Evolutionary conservation across 2,797 vertebrate genomes (phyloP).

Genomic region (Cuculus canorus): DNA sequence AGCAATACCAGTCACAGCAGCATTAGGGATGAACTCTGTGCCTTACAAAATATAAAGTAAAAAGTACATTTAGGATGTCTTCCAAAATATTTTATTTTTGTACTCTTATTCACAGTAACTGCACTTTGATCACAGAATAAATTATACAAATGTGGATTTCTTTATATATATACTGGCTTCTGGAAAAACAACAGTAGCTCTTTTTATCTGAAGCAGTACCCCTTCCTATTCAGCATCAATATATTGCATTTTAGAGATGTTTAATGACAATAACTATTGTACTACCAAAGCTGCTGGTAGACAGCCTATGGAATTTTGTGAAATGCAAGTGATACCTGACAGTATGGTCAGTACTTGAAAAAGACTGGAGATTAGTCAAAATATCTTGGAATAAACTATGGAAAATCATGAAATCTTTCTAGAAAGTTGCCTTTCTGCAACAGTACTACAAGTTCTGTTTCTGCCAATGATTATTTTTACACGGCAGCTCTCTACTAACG

Average conservation of each 20-base stretch:
- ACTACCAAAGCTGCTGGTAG: not conserved
- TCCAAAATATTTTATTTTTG: not conserved
- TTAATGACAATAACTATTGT: not conserved
- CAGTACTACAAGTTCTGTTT: not conserved
- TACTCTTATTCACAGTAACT: not conserved
- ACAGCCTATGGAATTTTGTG: not conserved
- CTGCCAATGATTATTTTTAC: slow-evolving; percentile 45
- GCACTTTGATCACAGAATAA: not conserved
- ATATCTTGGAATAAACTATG: not conserved
- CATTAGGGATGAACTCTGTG: not conserved
- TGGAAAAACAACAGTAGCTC: not conserved
- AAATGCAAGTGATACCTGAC: not conserved
- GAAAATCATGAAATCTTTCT: not conserved
- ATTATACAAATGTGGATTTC: not conserved
- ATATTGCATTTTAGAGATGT: not conserved
- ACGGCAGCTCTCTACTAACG: slow-evolving; percentile 4
- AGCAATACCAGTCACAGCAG: not conserved
- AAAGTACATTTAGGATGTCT: not conserved
- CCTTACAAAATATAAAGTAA: not conserved
- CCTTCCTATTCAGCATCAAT: not conserved
- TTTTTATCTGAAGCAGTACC: not conserved
- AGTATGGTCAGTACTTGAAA: not conserved
- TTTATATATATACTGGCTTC: not conserved
- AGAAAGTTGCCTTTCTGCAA: not conserved
- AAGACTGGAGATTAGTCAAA: not conserved